A percentile compares a stretch with the other conserved stretches of the same genome.
Conservation (phyloP, 2,888 invertebrate genomes). For the Cabera pusaria region DNA sequence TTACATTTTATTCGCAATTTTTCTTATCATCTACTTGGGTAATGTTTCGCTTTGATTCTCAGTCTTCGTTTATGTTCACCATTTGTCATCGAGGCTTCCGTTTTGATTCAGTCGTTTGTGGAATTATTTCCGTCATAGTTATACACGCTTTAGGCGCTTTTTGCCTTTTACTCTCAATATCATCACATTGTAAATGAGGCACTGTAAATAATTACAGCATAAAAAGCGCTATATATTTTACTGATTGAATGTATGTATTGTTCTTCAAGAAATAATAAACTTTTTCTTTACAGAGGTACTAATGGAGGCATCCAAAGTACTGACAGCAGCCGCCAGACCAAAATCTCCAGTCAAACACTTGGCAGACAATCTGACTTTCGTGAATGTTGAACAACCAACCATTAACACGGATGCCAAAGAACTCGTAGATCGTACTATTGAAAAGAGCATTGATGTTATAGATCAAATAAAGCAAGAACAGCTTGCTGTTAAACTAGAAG, state of each 20-base stretch:
- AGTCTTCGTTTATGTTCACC: slow-evolving; percentile 59
- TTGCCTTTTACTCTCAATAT: slow-evolving; percentile 13
- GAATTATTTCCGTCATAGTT: slow-evolving; percentile 13
- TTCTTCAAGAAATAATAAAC: slow-evolving; percentile 3
- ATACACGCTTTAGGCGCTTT: slow-evolving; percentile 34
- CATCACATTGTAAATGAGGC: slow-evolving; percentile 1
- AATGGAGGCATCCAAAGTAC: slow-evolving; percentile 62
- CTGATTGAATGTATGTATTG: too few relatives aligned
- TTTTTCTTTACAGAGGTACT: slow-evolving; percentile 66
- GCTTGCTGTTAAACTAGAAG: slow-evolving; percentile 70
- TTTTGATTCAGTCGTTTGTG: slow-evolving; percentile 25
- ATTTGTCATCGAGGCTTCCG: slow-evolving; percentile 35
- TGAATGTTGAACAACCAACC: slow-evolving; percentile 79
- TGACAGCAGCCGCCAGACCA: slow-evolving; percentile 65
- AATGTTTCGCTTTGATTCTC: slow-evolving; percentile 82
- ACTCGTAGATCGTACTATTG: slow-evolving; percentile 76
- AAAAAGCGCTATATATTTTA: slow-evolving; percentile 1
- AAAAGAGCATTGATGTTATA: slow-evolving; percentile 69
- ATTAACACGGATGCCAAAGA: slow-evolving; percentile 81
- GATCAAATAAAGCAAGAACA: slow-evolving; percentile 74
- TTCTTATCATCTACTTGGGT: slow-evolving; percentile 69
- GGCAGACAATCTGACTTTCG: slow-evolving; percentile 71
- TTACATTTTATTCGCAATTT: slow-evolving; percentile 56
- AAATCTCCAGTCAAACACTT: slow-evolving; percentile 77
- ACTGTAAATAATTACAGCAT: slow-evolving; percentile 8